Conservation (phyloP, 2,113 vertebrate genomes). For the Triplophysa siluroides region DNA sequence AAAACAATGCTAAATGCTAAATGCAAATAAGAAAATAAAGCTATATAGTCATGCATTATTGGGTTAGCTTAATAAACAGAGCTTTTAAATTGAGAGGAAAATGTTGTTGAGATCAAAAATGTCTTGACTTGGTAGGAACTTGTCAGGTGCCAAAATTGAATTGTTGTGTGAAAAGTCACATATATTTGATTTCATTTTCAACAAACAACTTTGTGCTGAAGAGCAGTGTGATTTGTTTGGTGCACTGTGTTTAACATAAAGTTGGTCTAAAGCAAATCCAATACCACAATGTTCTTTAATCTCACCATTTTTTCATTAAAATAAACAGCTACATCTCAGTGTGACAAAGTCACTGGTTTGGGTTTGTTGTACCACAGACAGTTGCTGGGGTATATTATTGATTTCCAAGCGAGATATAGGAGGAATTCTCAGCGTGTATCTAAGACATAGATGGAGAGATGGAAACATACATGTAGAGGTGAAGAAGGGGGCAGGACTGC, state of each 20-base stretch:
- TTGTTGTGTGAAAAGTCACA: too few species aligned
- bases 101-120: too few species aligned
- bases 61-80: background rate
- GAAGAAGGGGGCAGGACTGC: slow-evolving; percentile 70
- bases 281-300: too few species aligned
- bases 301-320: background rate
- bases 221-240: background rate
- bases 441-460: slow-evolving; percentile 57
- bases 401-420: background rate
- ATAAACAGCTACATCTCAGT: background rate
- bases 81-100: too few species aligned
- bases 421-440: slow-evolving; percentile 1
- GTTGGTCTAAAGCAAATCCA: too few species aligned
- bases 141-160: too few species aligned
- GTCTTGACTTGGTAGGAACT: too few species aligned
- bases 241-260: too few species aligned
- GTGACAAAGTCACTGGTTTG: background rate
- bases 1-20: background rate
- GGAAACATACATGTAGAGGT: slow-evolving; percentile 70
- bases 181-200: too few species aligned
- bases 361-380: background rate
- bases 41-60: background rate
- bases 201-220: too few species aligned
- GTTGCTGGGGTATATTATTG: background rate
- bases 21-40: background rate